Conservation (phyloP, 1,140 invertebrate species). For the Cydia strobilella region DNA sequence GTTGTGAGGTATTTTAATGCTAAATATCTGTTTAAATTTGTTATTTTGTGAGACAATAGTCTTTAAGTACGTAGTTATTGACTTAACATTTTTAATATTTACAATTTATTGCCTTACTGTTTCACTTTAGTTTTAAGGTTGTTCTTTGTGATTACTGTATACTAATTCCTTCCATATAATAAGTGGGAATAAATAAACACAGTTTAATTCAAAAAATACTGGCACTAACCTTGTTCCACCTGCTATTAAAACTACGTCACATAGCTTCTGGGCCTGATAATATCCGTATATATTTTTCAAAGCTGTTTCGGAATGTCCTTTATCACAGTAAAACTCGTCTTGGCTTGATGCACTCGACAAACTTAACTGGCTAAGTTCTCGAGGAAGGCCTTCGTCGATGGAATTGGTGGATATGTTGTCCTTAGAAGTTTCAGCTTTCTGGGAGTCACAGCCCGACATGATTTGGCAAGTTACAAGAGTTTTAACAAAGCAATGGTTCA, state of each 20-base stretch:
- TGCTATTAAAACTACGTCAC: conserved; percentile 89
- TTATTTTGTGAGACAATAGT: too few species aligned
- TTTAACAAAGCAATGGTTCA: conserved; percentile 37
- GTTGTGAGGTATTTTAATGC: background rate
- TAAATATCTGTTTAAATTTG: too few species aligned
- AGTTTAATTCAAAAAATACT: background rate
- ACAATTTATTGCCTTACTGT: background rate
- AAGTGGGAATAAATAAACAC: background rate
- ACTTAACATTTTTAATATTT: background rate
- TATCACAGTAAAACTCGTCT: conserved; percentile 89
- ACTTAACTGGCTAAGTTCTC: conserved; percentile 81
- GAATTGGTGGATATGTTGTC: conserved; percentile 74
- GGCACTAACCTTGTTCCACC: conserved; percentile 82
- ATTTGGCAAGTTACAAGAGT: conserved; percentile 35
- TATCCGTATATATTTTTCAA: conserved; percentile 90
- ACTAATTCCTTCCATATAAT: background rate
- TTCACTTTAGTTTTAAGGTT: too few species aligned
- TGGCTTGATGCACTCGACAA: conserved; percentile 78
- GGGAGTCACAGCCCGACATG: conserved; percentile 71
- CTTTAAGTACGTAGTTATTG: too few species aligned
- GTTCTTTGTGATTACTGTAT: too few species aligned
- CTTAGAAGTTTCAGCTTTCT: conserved; percentile 64
- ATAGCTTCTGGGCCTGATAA: conserved; percentile 88
- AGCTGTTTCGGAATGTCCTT: conserved; percentile 89
- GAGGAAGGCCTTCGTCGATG: conserved; percentile 77